phyloP scores from a whole-genome alignment of 2,113 vertebrate species.

The Nanorana parkeri region DNA sequence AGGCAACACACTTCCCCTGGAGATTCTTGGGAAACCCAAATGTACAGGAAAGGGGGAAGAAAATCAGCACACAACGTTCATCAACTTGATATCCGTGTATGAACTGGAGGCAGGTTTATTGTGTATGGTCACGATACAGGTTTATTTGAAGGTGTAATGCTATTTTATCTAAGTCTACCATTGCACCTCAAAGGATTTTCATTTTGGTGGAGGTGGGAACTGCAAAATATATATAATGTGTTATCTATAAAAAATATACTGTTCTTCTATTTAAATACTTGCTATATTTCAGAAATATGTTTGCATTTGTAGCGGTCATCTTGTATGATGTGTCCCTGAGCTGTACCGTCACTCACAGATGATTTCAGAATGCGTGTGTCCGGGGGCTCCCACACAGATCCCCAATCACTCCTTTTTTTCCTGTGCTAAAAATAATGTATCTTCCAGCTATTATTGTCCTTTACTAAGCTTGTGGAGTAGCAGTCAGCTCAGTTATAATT shows the following conservation, averaged over 20 bases:
- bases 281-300: not conserved
- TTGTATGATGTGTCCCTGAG: constrained; percentile 6
- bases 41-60: too few species aligned
- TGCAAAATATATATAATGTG: too few species aligned
- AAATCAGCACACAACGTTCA: too few species aligned
- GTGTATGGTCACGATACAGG: too few species aligned
- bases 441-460: constrained; percentile 24
- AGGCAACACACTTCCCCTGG: too few species aligned
- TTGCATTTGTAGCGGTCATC: not conserved
- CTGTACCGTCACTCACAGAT: constrained; percentile 10
- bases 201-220: too few species aligned
- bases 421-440: constrained; percentile 3
- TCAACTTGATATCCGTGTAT: too few species aligned
- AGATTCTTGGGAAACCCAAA: too few species aligned
- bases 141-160: too few species aligned
- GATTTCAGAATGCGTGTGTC: constrained; percentile 1
- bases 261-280: constrained; percentile 42
- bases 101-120: too few species aligned
- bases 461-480: not conserved
- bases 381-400: constrained; percentile 18
- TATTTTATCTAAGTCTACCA: too few species aligned
- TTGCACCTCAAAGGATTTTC: too few species aligned
- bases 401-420: not conserved
- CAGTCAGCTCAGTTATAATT: not conserved
- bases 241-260: not conserved